Evolutionary conservation across 2,797 vertebrate genomes (phyloP).

Genomic region (Chlorospingus semifuscus): DNA sequence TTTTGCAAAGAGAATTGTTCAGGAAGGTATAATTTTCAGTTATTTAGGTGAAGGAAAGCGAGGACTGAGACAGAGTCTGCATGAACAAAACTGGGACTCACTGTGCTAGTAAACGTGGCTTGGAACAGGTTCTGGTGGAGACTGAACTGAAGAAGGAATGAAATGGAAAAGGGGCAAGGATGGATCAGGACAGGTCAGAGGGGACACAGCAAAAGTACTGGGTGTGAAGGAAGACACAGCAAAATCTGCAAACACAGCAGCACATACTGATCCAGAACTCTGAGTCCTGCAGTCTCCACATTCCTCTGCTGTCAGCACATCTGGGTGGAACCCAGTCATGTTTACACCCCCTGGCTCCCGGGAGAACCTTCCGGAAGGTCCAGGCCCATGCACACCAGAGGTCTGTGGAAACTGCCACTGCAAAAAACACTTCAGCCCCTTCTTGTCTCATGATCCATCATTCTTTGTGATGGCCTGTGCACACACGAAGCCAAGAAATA

Average conservation of each 20-base stretch:
- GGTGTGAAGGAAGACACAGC: background rate
- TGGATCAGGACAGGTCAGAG: background rate
- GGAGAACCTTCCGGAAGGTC: background rate
- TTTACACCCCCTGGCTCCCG: background rate
- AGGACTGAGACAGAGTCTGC: background rate
- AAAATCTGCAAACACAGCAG: background rate
- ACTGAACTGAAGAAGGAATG: background rate
- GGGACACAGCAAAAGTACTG: background rate
- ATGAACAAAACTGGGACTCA: rapidly evolving
- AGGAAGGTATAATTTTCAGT: background rate
- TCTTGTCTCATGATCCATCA: background rate
- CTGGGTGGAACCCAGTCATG: background rate
- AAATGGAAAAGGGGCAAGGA: background rate
- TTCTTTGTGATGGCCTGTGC: background rate
- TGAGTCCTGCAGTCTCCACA: background rate
- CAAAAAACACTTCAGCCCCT: background rate
- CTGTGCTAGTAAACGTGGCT: background rate
- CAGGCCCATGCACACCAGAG: background rate
- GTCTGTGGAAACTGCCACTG: background rate
- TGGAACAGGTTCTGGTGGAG: background rate
- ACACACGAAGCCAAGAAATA: background rate
- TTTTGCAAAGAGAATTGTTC: background rate
- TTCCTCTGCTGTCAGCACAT: background rate
- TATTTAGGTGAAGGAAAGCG: background rate
- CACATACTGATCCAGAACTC: background rate